phyloP scores from a whole-genome alignment of 2,888 invertebrate species.

The Tiliacea aurago region DNA sequence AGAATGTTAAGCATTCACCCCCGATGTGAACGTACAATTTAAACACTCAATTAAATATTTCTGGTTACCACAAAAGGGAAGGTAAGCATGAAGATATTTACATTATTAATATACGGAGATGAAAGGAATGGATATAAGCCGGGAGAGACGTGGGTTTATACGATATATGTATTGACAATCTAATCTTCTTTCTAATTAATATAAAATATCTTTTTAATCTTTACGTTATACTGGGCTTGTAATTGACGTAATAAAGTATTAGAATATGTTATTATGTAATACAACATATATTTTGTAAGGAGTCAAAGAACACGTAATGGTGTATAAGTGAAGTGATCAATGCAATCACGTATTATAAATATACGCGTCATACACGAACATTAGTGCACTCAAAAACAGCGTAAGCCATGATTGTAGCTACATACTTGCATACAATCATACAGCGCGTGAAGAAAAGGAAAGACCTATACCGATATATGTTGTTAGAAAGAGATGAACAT shows the following conservation, averaged over 20 bases:
- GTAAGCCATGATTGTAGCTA: too few species aligned
- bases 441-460: too few species aligned
- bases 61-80: constrained; percentile 56
- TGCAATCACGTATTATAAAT: too few species aligned
- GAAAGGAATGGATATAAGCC: constrained; percentile 50
- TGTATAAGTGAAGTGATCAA: not conserved
- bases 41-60: constrained; percentile 60
- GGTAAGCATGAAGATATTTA: constrained; percentile 50
- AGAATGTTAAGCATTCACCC: constrained; percentile 40
- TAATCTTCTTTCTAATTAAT: constrained; percentile 20
- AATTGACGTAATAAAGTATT: constrained; percentile 29
- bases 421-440: too few species aligned
- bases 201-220: not conserved
- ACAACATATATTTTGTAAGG: constrained; percentile 7
- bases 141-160: not conserved
- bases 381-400: too few species aligned
- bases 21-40: constrained; percentile 34
- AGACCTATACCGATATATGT: too few species aligned
- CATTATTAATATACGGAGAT: constrained; percentile 55
- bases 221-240: constrained; percentile 24
- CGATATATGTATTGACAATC: constrained; percentile 27
- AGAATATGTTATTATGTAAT: not conserved
- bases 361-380: too few species aligned
- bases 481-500: too few species aligned
- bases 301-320: not conserved